Conservation (phyloP, 2,113 vertebrate genomes). For the Alectura lathami region DNA sequence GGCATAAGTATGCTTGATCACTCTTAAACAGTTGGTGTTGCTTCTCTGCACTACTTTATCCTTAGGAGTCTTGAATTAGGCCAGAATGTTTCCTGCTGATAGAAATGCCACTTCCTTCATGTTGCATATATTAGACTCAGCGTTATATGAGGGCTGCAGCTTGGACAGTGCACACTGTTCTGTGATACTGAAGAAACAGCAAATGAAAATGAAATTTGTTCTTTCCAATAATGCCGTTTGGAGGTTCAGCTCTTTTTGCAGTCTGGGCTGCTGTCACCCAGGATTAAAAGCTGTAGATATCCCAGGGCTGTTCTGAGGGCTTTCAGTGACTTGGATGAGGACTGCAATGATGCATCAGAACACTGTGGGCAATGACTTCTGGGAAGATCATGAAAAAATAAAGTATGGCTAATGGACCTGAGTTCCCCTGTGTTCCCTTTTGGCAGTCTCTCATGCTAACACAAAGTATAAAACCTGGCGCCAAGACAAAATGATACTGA, state of each 20-base stretch:
- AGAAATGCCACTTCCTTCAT: not conserved
- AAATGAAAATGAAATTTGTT: not conserved
- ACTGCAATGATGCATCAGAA: not conserved
- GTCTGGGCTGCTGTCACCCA: not conserved
- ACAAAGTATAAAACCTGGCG: not conserved
- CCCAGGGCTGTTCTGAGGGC: not conserved
- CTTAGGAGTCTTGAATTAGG: rapidly evolving
- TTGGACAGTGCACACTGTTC: rapidly evolving
- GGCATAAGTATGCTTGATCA: not conserved
- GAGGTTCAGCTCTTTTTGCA: not conserved
- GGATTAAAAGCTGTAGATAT: not conserved
- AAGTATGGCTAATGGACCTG: not conserved
- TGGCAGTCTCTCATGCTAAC: not conserved
- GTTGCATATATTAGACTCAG: not conserved
- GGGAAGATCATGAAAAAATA: slow-evolving; percentile 11
- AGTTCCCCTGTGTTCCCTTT: not conserved
- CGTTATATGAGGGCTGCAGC: not conserved
- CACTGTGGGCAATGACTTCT: not conserved
- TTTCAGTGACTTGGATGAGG: not conserved
- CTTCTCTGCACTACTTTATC: not conserved
- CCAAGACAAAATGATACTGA: not conserved
- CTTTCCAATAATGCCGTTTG: not conserved
- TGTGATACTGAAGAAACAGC: not conserved
- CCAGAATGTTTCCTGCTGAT: slow-evolving; percentile 38
- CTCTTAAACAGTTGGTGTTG: not conserved